Evolutionary conservation across 2,888 invertebrate species (phyloP), one percentile per base, ranked within the genome.

Genomic region (Melinaea menophilus): DNA sequence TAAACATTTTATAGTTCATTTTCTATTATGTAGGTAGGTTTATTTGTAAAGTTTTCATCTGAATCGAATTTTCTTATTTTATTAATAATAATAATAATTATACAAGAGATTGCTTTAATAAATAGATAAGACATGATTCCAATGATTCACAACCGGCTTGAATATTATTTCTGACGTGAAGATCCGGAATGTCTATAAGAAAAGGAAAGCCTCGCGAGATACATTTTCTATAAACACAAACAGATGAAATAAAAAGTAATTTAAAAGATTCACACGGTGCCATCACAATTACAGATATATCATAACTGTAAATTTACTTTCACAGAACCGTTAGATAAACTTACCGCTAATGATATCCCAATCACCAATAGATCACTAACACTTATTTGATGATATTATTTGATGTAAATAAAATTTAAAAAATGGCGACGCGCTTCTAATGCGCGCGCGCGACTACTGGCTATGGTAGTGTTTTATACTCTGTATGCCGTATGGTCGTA

Each of bases 271-370:
- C 47, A 59, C 58, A 47, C 61, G 57, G 56, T 65, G 62, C 57
- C 58, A 59, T 64, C 54, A 59, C 45, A 70, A 72, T 69, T 41
- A 72, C 68, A 71, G 68, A 75, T 54, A 7, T 9, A 41, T 48
- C 64, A 71, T 78, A 79, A 80, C 82, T 76, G 81, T 82, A 71
- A 71, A 70, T 69, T 75, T 73, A 79, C 80, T 80, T 80, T 81
- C 76, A 70, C 75, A 56, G 35, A 64, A 76, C 79, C 73, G 78
- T 78, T 80, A 81, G 57, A 33, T 37, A 66, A 66, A 83, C 87
- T 87, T 69, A 88, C 88, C 79, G 78, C 73, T 74, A 68, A 65
- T 70, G 67, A 71, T 75, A 73, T 79, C 72, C 78, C 82, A 82
- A 85, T 72, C 80, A 84, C 73, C 73, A 69, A 67, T 64, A 69